Evolutionary conservation across 2,797 vertebrate genomes (phyloP).

Genomic region (Lophotriccus pileatus): DNA sequence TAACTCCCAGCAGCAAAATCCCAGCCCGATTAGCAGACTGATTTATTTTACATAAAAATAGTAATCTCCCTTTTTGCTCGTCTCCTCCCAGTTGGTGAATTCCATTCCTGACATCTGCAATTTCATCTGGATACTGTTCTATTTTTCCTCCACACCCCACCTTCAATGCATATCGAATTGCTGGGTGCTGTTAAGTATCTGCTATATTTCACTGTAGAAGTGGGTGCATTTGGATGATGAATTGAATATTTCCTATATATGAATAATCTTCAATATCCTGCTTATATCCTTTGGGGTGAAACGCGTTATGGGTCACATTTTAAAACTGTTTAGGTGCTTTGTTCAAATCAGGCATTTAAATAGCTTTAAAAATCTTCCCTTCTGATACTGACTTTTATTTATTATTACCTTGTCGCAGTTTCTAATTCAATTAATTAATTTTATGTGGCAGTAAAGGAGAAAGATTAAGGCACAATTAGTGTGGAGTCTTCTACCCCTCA

Average conservation of each 20-base stretch:
- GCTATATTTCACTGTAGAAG: constrained; percentile 50
- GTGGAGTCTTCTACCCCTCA: not conserved
- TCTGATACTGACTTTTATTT: constrained; percentile 1
- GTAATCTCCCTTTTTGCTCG: constrained; percentile 13
- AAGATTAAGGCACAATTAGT: not conserved
- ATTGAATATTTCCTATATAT: constrained; percentile 43
- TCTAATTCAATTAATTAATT: constrained; percentile 24
- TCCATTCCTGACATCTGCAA: constrained; percentile 60
- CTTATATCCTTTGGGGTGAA: constrained; percentile 48
- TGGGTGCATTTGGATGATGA: constrained; percentile 50
- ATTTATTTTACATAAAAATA: constrained; percentile 75
- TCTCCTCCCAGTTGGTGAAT: constrained; percentile 52
- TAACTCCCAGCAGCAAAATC: constrained; percentile 72
- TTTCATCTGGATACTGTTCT: constrained; percentile 61
- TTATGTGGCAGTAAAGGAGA: not conserved
- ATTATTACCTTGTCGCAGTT: not conserved
- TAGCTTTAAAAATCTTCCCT: not conserved
- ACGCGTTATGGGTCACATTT: constrained; percentile 20
- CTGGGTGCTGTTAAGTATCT: constrained; percentile 24
- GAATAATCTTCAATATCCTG: constrained; percentile 45
- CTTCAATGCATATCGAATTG: not conserved
- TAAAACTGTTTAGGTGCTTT: constrained; percentile 11
- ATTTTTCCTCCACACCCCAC: constrained; percentile 28
- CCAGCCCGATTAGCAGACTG: constrained; percentile 68
- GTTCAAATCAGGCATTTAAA: not conserved